Base-by-base conservation (phyloP, 2,113 vertebrate genomes). In the Gallinago undulata region DNA sequence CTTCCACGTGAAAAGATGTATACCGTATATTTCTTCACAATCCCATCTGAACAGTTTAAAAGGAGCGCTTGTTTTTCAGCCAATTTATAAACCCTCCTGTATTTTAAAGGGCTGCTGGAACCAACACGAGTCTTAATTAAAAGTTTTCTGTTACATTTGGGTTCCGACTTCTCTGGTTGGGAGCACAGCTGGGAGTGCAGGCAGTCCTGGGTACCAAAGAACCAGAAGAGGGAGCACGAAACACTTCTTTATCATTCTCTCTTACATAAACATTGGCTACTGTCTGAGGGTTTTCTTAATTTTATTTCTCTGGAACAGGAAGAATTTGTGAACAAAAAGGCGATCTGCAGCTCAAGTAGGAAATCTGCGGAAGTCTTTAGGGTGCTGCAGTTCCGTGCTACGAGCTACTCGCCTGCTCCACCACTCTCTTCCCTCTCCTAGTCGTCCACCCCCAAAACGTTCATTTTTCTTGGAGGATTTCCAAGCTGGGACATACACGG, bases 221-320 rank as follows among this genome's bases (percentile, higher is more conserved):
- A 39, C 90, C 97, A 86, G 96, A 22, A 97, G 97, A 93, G 97
- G 97, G 97, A 92, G 96, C 86, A 72, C 31, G 9, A 64, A 79
- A 50, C 69, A 3, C 37, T 92, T 6, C 62, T 35, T 75, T 31
- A 1, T 45, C 7, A 37, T 45, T 45, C 51, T 22, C 80, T 59
- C 72, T 97, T 95, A 95, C 6, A 10, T 95, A 97, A 97, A 90
- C 89, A 63, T 23, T 41, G 48, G 56, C 89, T 93, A 25, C 87
- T 25, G 63, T 63, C 60, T 39, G 27, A 77, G 73, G 57, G 30
- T 11, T 60, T 92, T 50, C 80, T 95, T 67, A 19, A 68, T 84
- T 93, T 59, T 66, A 37, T 55, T 72, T 85, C 62, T 66, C 78
- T 78, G 73, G 24, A 67, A 66, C n/a, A 55, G 53, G 33, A 63